These are phyloP conservation scores for Centrocercus urophasianus DNA, from an alignment of 2,113 vertebrate genomes.

Conservation along the genomic window DNA sequence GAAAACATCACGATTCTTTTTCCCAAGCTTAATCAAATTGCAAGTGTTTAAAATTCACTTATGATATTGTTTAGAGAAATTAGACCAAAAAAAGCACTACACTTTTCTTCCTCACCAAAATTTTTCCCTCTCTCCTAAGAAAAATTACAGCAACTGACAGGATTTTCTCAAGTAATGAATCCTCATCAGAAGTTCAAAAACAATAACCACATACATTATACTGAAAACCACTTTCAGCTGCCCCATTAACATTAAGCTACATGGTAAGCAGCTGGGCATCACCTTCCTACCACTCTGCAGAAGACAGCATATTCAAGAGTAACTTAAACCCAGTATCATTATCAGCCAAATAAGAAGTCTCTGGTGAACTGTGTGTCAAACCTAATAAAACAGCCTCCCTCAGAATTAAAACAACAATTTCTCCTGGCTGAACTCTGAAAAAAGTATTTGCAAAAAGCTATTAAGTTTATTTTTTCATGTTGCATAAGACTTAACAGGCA, in stretches of 20 bases:
- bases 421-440: neutral
- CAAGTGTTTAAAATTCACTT: neutral
- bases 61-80: neutral
- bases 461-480: neutral
- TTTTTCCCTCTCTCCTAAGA: neutral
- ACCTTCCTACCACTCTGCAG: neutral
- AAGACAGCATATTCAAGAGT: neutral
- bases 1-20: neutral
- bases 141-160: neutral
- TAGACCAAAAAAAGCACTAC: neutral
- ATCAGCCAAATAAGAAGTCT: neutral
- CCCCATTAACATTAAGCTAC: neutral
- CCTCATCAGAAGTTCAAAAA: neutral
- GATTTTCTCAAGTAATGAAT: neutral
- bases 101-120: neutral
- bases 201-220: neutral
- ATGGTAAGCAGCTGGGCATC: neutral
- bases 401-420: neutral
- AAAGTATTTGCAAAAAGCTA: neutral
- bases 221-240: neutral
- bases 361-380: neutral
- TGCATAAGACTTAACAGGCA: neutral
- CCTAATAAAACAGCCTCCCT: neutral
- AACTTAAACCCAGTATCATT: neutral
- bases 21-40: neutral